Evolutionary conservation across 2,888 invertebrate species (phyloP).

Genomic region (Drosophila antonietae): DNA sequence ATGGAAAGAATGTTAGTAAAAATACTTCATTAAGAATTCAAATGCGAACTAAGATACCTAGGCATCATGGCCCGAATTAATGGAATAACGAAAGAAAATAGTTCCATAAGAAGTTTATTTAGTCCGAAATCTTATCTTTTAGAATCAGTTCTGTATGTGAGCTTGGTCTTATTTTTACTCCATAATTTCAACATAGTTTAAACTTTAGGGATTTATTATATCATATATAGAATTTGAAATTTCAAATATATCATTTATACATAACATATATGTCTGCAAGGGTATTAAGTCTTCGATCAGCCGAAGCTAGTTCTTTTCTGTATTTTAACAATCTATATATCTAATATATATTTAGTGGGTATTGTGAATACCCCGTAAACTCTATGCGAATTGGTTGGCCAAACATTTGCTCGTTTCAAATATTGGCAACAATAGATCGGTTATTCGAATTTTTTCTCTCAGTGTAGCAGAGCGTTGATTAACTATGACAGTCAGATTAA

Average conservation of each 20-base stretch:
- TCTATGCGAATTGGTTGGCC: slow-evolving; percentile 29
- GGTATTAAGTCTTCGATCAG: slow-evolving; percentile 7
- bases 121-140: background rate
- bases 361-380: slow-evolving; percentile 10
- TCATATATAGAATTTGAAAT: background rate
- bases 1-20: background rate
- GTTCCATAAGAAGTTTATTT: background rate
- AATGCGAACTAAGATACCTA: background rate
- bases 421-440: slow-evolving; percentile 55
- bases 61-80: background rate
- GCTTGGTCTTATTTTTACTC: background rate
- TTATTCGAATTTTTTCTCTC: slow-evolving; percentile 9
- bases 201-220: background rate
- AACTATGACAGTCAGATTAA: slow-evolving; percentile 65
- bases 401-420: slow-evolving; percentile 57
- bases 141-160: background rate
- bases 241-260: background rate
- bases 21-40: background rate
- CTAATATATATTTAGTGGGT: background rate
- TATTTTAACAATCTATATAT: slow-evolving; percentile 2
- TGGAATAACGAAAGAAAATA: background rate
- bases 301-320: slow-evolving; percentile 1
- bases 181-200: background rate
- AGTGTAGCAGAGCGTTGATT: slow-evolving; percentile 31
- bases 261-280: background rate